These are phyloP conservation scores for Mionectes macconnelli DNA, from an alignment of 2,113 vertebrate genomes.

Conservation along the genomic window DNA sequence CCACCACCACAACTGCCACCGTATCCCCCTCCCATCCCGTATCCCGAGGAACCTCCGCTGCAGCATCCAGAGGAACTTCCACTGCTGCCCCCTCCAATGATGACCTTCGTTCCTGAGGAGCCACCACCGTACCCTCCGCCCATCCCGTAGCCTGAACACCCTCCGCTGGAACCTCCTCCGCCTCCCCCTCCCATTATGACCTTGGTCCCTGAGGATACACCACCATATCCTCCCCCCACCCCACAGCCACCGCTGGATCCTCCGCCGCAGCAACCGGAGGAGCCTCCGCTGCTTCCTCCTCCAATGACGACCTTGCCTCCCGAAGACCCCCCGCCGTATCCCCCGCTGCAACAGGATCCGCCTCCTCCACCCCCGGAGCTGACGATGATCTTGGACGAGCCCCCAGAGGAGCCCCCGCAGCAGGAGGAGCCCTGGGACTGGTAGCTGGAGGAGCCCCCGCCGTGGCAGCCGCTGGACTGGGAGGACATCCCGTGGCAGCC, in stretches of 20 bases:
- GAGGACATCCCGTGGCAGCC: neutral
- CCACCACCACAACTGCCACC: neutral
- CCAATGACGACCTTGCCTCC: neutral
- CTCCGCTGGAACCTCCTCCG: neutral
- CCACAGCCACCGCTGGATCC: neutral
- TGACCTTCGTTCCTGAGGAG: neutral
- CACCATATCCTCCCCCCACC: accelerated
- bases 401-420: neutral
- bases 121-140: neutral
- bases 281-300: accelerated
- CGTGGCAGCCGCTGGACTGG: neutral
- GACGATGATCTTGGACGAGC: neutral
- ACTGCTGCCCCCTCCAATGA: neutral
- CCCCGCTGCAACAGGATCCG: neutral
- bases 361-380: neutral
- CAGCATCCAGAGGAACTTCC: neutral
- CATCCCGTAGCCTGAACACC: neutral
- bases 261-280: neutral
- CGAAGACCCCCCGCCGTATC: neutral
- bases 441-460: neutral
- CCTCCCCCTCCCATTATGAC: neutral
- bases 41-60: neutral
- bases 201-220: neutral
- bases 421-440: neutral
- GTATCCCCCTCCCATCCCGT: accelerated